These are phyloP conservation scores for Epinotia nisella DNA, from an alignment of 2,888 invertebrate genomes.

Conservation along the genomic window DNA sequence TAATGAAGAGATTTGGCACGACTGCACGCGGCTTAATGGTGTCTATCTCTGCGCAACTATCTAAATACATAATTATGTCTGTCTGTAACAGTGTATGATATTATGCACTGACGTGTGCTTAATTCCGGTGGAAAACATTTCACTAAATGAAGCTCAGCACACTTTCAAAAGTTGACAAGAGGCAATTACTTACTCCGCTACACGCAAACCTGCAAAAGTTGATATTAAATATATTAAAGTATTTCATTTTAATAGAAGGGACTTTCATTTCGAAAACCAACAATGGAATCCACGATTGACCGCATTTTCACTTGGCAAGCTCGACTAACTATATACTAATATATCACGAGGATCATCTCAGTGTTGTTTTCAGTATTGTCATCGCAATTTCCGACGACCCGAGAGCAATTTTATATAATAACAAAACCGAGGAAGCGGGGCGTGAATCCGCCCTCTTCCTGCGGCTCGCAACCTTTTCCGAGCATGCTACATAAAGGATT, in stretches of 20 bases:
- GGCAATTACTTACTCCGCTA: constrained; percentile 1
- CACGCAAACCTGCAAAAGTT: not conserved
- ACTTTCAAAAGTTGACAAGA: constrained; percentile 29
- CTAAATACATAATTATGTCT: constrained; percentile 59
- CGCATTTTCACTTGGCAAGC: constrained; percentile 34
- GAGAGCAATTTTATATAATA: constrained; percentile 44
- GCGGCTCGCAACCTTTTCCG: constrained; percentile 29
- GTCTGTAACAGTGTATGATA: constrained; percentile 47
- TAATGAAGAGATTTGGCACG: constrained; percentile 84
- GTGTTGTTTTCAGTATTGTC: constrained; percentile 42
- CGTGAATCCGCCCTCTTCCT: constrained; percentile 40
- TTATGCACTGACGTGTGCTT: constrained; percentile 46
- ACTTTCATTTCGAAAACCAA: constrained; percentile 14
- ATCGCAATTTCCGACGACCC: constrained; percentile 41
- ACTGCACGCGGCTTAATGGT: constrained; percentile 75
- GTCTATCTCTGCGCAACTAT: constrained; percentile 59
- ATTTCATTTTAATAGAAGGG: constrained; percentile 2
- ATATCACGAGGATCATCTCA: constrained; percentile 36
- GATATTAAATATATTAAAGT: not conserved
- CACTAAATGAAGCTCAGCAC: constrained; percentile 11
- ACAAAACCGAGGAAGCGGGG: constrained; percentile 41
- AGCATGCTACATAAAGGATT: constrained; percentile 13
- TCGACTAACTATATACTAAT: constrained; percentile 34
- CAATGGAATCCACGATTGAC: constrained; percentile 23
- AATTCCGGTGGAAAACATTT: constrained; percentile 8